Conservation (phyloP, 2,113 vertebrate genomes). For the Poeciliopsis retropinna region DNA sequence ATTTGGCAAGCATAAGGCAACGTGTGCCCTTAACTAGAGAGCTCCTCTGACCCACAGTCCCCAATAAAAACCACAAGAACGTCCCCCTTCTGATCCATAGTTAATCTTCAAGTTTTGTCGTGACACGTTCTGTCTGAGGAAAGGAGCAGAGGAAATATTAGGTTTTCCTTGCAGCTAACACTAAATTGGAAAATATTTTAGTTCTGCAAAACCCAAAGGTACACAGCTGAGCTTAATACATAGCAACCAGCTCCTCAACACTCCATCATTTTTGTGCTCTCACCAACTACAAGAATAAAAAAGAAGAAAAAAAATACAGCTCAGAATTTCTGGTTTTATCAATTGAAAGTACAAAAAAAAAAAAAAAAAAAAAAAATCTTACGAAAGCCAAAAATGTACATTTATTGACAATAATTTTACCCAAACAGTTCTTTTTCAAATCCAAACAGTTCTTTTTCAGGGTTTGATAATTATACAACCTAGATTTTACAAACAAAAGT, state of each 20-base stretch:
- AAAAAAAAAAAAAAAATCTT: background rate
- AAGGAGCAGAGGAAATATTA: slow-evolving; percentile 39
- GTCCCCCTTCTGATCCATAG: background rate
- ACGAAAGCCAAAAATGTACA: background rate
- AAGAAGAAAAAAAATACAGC: background rate
- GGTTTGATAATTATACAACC: background rate
- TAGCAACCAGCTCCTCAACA: slow-evolving; percentile 22
- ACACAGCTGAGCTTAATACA: slow-evolving; percentile 29
- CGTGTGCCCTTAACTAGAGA: slow-evolving; percentile 3
- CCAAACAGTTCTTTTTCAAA: background rate
- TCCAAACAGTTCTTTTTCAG: background rate
- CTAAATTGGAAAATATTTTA: slow-evolving; percentile 54
- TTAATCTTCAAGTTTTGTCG: slow-evolving; percentile 11
- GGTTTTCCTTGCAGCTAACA: slow-evolving; percentile 50
- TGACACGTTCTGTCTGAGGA: slow-evolving; percentile 26
- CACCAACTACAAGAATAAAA: background rate
- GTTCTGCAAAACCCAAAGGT: slow-evolving; percentile 37
- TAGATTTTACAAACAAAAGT: background rate
- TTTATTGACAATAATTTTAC: background rate
- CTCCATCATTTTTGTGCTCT: slow-evolving; percentile 38
- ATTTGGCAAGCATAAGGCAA: slow-evolving; percentile 10
- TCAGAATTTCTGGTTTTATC: background rate
- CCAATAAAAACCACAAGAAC: background rate
- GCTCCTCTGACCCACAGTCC: slow-evolving; percentile 14
- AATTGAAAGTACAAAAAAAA: background rate